A percentile compares a stretch with the other conserved stretches of the same genome.
These are phyloP conservation scores for Orthonevra nobilis DNA, from an alignment of 2,888 invertebrate species.

Conservation along the genomic window DNA sequence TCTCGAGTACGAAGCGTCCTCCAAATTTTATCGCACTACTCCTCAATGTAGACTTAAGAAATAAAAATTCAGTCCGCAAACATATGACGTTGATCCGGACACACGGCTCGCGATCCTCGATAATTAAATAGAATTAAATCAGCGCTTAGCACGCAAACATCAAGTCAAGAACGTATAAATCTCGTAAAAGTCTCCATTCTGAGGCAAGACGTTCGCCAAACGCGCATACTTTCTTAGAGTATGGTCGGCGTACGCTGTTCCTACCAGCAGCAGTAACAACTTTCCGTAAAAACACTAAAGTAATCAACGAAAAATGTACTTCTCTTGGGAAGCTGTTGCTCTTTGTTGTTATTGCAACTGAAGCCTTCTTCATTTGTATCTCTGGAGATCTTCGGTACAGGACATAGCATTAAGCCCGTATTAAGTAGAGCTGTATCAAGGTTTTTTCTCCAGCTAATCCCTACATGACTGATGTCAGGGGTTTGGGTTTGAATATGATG, in stretches of 20 bases:
- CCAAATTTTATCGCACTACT: constrained; percentile 31
- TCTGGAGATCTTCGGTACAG: constrained; percentile 26
- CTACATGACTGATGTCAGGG: constrained; percentile 42
- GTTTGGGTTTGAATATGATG: constrained; percentile 36
- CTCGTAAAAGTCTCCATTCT: constrained; percentile 43
- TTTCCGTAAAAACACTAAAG: constrained; percentile 17
- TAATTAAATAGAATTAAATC: constrained; percentile 74
- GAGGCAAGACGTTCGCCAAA: constrained; percentile 16
- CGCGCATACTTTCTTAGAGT: constrained; percentile 5
- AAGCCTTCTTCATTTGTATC: constrained; percentile 23
- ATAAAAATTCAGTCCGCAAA: constrained; percentile 48
- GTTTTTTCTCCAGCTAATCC: constrained; percentile 55
- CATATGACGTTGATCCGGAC: constrained; percentile 60
- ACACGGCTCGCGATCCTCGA: constrained; percentile 63
- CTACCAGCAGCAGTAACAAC: too few species aligned
- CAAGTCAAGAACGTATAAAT: constrained; percentile 53
- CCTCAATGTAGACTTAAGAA: constrained; percentile 57
- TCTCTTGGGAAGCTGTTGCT: constrained; percentile 26
- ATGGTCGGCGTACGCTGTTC: constrained; percentile 4
- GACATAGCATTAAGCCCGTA: constrained; percentile 59
- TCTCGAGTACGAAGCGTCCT: neutral
- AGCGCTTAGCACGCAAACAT: constrained; percentile 73
- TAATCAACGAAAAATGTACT: constrained; percentile 58
- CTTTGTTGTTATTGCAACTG: neutral
- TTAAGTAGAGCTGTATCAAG: constrained; percentile 52